Conservation (phyloP, 2,113 vertebrate genomes). For the Cisticola juncidis region DNA sequence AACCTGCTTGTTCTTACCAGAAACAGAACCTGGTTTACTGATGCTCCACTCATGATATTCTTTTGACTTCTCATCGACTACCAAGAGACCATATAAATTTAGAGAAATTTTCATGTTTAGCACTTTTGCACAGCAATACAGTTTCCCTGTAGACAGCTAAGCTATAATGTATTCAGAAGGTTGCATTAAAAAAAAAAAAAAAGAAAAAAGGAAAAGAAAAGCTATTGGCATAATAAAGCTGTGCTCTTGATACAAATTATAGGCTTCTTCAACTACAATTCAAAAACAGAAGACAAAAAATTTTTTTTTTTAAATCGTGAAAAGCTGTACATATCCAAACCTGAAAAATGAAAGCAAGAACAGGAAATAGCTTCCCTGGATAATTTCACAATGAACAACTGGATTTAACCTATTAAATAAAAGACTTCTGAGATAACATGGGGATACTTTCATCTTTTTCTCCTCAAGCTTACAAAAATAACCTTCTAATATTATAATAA, state of each 20-base stretch:
- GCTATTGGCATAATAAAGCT: not conserved
- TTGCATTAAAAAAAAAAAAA: not conserved
- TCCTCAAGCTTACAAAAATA: not conserved
- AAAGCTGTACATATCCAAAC: not conserved
- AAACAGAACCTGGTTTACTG: not conserved
- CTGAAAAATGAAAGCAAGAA: not conserved
- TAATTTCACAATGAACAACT: conserved; percentile 13
- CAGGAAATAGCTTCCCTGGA: not conserved
- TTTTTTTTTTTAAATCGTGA: not conserved
- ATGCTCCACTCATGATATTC: not conserved
- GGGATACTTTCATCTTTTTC: not conserved
- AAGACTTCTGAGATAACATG: not conserved
- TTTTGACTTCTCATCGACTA: not conserved
- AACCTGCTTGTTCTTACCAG: not conserved
- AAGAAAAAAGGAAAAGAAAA: not conserved
- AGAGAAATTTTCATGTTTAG: not conserved
- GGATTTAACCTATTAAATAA: not conserved
- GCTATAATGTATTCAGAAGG: not conserved
- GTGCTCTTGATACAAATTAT: not conserved
- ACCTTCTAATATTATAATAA: not conserved
- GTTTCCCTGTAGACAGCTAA: not conserved
- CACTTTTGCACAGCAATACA: not conserved
- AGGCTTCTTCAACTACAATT: not conserved
- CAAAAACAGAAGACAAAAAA: not conserved
- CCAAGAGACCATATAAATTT: not conserved